A percentile compares a stretch with the other conserved stretches of the same genome.
Evolutionary conservation across 2,888 invertebrate genomes (phyloP).

Genomic region (Charanyca ferruginea): DNA sequence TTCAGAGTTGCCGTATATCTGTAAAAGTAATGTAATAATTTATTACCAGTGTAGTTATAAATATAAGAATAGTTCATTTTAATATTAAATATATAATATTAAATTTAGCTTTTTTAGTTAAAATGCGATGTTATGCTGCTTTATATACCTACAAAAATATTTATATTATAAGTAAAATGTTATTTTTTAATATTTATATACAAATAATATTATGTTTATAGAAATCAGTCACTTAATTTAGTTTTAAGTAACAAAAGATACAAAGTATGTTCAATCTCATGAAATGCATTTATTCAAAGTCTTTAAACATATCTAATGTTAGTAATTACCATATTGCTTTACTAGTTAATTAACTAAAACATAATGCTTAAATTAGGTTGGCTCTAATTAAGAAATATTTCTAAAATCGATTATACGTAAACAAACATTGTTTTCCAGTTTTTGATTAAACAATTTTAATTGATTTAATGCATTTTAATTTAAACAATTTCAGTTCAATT

Average conservation of each 20-base stretch:
- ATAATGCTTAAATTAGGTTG: slow-evolving; percentile 35
- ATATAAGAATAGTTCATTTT: slow-evolving; percentile 69
- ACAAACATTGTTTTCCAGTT: slow-evolving; percentile 34
- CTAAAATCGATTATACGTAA: slow-evolving; percentile 28
- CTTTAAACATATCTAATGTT: slow-evolving; percentile 32
- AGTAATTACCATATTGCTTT: slow-evolving; percentile 36
- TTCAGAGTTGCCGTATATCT: slow-evolving; percentile 61
- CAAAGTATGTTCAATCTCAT: slow-evolving; percentile 54
- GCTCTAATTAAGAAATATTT: slow-evolving; percentile 35
- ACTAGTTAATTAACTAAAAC: slow-evolving; percentile 35
- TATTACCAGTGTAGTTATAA: slow-evolving; percentile 48
- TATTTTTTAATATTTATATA: slow-evolving; percentile 33
- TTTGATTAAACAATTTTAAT: slow-evolving; percentile 47
- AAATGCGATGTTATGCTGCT: slow-evolving; percentile 15
- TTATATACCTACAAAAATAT: slow-evolving; percentile 15
- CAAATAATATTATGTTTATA: slow-evolving; percentile 34
- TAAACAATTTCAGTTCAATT: neutral
- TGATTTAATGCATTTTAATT: slow-evolving; percentile 26
- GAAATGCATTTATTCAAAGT: slow-evolving; percentile 55
- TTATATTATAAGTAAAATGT: slow-evolving; percentile 8
- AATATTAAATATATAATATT: neutral
- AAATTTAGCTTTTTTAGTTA: slow-evolving; percentile 21
- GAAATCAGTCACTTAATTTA: slow-evolving; percentile 57
- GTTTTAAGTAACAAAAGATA: slow-evolving; percentile 48
- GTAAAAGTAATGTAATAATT: slow-evolving; percentile 50